Base-by-base conservation (phyloP, 2,797 vertebrate species). In the Phataginus tricuspis region DNA sequence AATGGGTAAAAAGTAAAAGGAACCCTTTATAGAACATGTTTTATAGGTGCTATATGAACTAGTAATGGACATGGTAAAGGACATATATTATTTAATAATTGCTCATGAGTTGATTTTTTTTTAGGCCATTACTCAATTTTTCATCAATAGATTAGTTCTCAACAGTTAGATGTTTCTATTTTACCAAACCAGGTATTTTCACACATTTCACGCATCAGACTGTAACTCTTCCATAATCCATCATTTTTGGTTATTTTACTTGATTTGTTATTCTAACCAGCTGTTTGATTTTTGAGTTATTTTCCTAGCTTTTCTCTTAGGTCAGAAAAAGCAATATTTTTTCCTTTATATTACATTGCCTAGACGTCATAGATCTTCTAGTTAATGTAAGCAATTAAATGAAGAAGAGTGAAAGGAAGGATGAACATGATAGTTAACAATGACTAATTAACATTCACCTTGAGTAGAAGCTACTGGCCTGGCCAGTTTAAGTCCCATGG, bases 141-240 rank as follows among this genome's bases (percentile, higher is more conserved):
- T 80, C 1, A 49, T 57, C 49, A 66, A 0, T 79, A 78, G 23
- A 21, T 68, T 89, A 91, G 34, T 78, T 96, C 72, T 87, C 39
- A 53, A 53, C 12, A 83, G 31, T 45, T 61, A 64, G 1, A 71
- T 69, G 23, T 87, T 93, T 89, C 53, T 71, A 5, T 84, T 37
- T 93, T 84, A 75, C 55, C 64, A 87, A 95, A 69, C 29, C 45
- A 90, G 15, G 3, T 88, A 69, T 94, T 96, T 82, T 84, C 66
- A 75, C 42, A 49, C 25, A 84, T 75, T 66, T 88, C 21, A 66
- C 14, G 14, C 23, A 53, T 64, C 39, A 82, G 64, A 68, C 42
- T 88, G 93, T 64, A 91, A 63, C 23, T 63, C 1, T 86, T 86
- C 59, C 49, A 39, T 68, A 66, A 94, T 83, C 42, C 14, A 37